A percentile compares a stretch with the other conserved stretches of the same genome.
These are phyloP conservation scores for Cromileptes altivelis DNA, from an alignment of 2,113 vertebrate species.

Conservation along the genomic window DNA sequence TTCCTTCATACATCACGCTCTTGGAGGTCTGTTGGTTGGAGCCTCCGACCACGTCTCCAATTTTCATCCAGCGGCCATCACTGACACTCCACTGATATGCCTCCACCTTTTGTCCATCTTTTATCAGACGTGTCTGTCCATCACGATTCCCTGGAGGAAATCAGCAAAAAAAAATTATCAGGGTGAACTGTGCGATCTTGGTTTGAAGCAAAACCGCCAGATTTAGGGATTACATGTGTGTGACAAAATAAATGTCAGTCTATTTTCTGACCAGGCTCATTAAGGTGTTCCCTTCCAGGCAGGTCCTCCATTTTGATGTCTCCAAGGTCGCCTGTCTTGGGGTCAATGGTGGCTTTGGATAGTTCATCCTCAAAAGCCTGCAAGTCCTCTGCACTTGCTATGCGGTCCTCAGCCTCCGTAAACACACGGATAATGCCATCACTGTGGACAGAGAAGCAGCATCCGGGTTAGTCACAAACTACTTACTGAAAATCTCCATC, in stretches of 20 bases:
- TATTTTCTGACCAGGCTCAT: conserved; percentile 88
- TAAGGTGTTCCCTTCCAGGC: conserved; percentile 94
- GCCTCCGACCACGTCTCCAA: conserved; percentile 97
- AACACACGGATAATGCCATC: conserved; percentile 97
- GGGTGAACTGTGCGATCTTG: background rate
- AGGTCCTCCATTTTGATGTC: conserved; percentile 93
- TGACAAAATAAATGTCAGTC: background rate
- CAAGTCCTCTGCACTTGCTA: conserved; percentile 90
- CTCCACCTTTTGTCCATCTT: conserved; percentile 83
- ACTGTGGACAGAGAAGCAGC: conserved; percentile 74
- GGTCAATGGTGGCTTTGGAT: conserved; percentile 93
- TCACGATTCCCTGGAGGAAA: conserved; percentile 81
- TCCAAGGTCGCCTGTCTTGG: conserved; percentile 95
- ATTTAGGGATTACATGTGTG: background rate
- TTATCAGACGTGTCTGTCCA: conserved; percentile 84
- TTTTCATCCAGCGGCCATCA: conserved; percentile 93
- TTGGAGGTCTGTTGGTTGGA: conserved; percentile 94
- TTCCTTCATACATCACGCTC: conserved; percentile 95
- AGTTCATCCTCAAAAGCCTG: conserved; percentile 97
- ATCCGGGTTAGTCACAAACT: conserved; percentile 8
- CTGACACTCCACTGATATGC: conserved; percentile 85
- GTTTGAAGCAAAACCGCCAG: background rate
- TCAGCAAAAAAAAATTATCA: background rate
- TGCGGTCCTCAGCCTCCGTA: conserved; percentile 90
- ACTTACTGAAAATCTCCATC: background rate